Percentiles rank a stretch among this genome's conserved stretches.
Evolutionary conservation across 2,888 invertebrate genomes (phyloP).

Genomic region (Plagiodera versicolora): DNA sequence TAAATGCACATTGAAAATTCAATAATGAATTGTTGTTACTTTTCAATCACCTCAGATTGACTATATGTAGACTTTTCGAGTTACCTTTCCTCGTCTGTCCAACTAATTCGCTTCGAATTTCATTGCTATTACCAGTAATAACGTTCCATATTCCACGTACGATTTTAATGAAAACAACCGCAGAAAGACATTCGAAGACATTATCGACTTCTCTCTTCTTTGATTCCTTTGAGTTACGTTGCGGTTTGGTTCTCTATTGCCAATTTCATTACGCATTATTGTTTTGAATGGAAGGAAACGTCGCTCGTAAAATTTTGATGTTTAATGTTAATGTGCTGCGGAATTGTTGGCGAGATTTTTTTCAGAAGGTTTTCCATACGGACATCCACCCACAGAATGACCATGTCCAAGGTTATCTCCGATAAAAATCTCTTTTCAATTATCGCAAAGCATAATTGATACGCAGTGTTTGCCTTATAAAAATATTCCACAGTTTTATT

Average conservation of each 20-base stretch:
- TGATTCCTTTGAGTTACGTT: neutral
- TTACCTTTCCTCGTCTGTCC: neutral
- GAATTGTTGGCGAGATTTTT: neutral
- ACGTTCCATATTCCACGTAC: neutral
- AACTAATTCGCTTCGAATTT: neutral
- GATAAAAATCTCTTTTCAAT: neutral
- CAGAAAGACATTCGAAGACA: neutral
- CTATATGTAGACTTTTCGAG: too few species aligned
- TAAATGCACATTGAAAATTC: too few species aligned
- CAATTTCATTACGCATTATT: slow-evolving; percentile 1
- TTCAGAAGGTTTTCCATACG: slow-evolving; percentile 1
- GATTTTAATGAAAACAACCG: neutral
- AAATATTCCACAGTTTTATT: neutral
- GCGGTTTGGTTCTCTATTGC: neutral
- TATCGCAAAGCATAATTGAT: neutral
- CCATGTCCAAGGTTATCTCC: neutral
- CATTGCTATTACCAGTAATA: neutral
- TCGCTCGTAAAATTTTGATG: neutral
- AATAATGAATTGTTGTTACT: too few species aligned
- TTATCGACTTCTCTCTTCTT: slow-evolving; percentile 1
- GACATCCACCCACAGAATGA: neutral
- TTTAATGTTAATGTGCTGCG: neutral
- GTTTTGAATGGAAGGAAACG: neutral
- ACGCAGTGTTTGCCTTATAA: neutral
- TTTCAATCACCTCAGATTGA: too few species aligned